These are phyloP conservation scores for Oreotrochilus melanogaster DNA, from an alignment of 2,113 vertebrate species.

Conservation along the genomic window DNA sequence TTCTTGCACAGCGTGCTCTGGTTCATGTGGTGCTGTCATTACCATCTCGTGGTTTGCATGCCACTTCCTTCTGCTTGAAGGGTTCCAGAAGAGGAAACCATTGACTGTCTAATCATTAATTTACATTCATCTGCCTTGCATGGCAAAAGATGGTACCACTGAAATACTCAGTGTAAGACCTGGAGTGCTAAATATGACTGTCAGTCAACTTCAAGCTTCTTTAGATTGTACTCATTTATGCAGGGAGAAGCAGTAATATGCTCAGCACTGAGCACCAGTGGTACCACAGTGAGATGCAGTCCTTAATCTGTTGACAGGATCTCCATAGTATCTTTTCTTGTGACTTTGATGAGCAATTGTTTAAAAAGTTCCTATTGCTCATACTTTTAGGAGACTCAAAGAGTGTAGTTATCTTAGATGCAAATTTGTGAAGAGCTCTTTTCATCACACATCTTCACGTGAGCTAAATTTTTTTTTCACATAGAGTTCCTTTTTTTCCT, in stretches of 20 bases:
- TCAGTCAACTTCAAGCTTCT: neutral
- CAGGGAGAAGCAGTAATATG: neutral
- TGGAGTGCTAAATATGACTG: neutral
- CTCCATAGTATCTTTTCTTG: neutral
- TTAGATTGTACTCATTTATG: neutral
- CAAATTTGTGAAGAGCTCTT: neutral
- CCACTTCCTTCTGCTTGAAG: neutral
- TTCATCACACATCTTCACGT: neutral
- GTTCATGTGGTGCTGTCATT: neutral
- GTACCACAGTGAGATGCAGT: neutral
- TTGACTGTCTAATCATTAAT: neutral
- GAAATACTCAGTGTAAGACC: neutral
- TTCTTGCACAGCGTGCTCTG: neutral
- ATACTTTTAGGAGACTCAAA: neutral
- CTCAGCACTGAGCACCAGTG: neutral
- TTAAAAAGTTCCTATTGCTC: neutral
- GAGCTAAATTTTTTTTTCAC: neutral
- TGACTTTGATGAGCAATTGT: neutral
- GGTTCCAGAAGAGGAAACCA: neutral
- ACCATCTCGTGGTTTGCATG: neutral
- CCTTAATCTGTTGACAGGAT: neutral
- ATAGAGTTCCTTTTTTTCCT: neutral
- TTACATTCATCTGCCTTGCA: neutral
- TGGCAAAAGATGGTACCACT: neutral
- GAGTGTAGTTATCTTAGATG: neutral